Evolutionary conservation across 2,888 invertebrate species (phyloP), one percentile per base, ranked within the genome.

Genomic region (Bugula neritina): DNA sequence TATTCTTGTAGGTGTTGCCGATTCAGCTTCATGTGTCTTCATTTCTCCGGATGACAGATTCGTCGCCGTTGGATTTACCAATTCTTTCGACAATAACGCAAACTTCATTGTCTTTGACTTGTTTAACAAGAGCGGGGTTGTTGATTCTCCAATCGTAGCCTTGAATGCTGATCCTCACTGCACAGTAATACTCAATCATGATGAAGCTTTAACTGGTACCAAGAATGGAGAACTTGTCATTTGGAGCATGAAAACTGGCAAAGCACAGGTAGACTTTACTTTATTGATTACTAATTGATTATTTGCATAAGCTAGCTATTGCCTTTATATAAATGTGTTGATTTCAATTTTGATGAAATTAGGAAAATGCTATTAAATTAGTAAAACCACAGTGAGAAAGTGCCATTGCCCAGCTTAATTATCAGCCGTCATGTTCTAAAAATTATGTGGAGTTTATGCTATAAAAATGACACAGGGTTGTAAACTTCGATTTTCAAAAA

Each of bases 61-160:
- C 72, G 82, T 82, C 23, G 76, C 84, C n/a, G 82, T 83, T 52
- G 84, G 84, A 58, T 83, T 83, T 75, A 79, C 78, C 72, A 84
- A 83, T 75, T 78, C 81, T 5, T 80, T 79, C 72, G 83, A 84
- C 76, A 80, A 81, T 72, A 79, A 78, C 69, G 81, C 83, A 27
- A 82, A 84, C 74, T 84, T 82, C 76, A 79, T 84, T 71, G 78
- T 82, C 58, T 84, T 84, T 74, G 83, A 84, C 73, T 79, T 84
- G 78, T 43, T 54, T 52, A 43, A 43, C 52, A 80, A 77, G 55
- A 73, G 78, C 43, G 79, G 79, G 25, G 77, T 79, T n/a, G 77
- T 76, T 27, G 83, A 83, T 54, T 82, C 83, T 5, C 78, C 78
- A 74, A 77, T 83, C 72, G 75, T 83, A 43, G 79, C 80, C 69